Evolutionary conservation across 2,797 vertebrate species (phyloP).

Genomic region (Myotis pilosus): DNA sequence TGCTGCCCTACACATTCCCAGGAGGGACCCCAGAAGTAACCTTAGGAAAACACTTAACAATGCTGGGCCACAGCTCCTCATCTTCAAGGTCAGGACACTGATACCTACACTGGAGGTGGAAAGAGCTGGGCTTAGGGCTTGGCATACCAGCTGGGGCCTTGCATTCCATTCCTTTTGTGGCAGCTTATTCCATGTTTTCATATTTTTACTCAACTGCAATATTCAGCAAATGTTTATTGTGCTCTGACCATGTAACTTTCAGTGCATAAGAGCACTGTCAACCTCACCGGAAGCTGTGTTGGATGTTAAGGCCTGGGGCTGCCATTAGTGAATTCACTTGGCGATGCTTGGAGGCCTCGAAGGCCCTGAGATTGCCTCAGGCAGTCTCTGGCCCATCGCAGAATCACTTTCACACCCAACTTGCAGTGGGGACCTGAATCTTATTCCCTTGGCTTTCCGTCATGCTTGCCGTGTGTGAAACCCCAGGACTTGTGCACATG

Average conservation of each 20-base stretch:
- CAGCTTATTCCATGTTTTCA: not conserved
- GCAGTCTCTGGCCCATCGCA: not conserved
- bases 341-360: not conserved
- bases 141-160: not conserved
- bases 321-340: not conserved
- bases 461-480: not conserved
- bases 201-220: not conserved
- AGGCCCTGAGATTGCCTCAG: not conserved
- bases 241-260: not conserved
- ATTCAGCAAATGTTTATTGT: not conserved
- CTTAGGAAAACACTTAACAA: not conserved
- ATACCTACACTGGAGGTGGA: rapidly evolving
- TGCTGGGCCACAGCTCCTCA: not conserved
- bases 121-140: not conserved
- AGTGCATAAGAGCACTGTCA: not conserved
- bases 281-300: not conserved
- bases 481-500: not conserved
- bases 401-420: not conserved
- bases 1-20: not conserved
- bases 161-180: not conserved
- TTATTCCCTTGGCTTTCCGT: not conserved
- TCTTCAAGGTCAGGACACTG: not conserved
- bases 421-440: not conserved
- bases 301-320: conserved; percentile 48
- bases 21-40: not conserved